Conservation (phyloP, 2,113 vertebrate species). For the Arenaria interpres region DNA sequence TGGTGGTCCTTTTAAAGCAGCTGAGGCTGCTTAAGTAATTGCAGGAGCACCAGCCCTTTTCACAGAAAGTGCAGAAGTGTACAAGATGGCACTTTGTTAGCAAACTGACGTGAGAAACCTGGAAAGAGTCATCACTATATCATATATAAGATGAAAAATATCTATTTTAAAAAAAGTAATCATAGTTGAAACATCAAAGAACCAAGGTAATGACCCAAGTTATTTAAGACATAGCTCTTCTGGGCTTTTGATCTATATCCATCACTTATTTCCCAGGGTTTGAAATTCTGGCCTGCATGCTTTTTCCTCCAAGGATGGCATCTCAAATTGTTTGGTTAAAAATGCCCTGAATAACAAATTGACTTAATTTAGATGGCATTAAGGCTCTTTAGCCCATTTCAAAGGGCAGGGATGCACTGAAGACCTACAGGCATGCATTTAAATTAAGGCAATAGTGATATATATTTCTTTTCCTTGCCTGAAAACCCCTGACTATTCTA, state of each 20-base stretch:
- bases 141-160: not conserved
- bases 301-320: constrained; percentile 5
- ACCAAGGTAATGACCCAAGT: not conserved
- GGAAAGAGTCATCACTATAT: not conserved
- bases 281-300: not conserved
- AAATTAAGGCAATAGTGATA: not conserved
- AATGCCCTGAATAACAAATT: constrained; percentile 1
- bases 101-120: not conserved
- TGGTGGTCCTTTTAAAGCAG: not conserved
- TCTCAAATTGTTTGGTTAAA: constrained; percentile 36
- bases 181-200: not conserved
- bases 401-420: not conserved
- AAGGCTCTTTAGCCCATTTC: not conserved
- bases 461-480: constrained; percentile 33
- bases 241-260: not conserved
- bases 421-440: constrained; percentile 7
- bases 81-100: not conserved
- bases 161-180: not conserved
- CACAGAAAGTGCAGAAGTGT: not conserved
- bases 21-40: rapidly evolving
- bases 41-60: not conserved
- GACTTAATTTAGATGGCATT: constrained; percentile 43
- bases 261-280: constrained; percentile 17
- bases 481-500: constrained; percentile 13
- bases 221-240: not conserved